Conservation (phyloP, 2,888 invertebrate species). For the Proisotoma minuta region DNA sequence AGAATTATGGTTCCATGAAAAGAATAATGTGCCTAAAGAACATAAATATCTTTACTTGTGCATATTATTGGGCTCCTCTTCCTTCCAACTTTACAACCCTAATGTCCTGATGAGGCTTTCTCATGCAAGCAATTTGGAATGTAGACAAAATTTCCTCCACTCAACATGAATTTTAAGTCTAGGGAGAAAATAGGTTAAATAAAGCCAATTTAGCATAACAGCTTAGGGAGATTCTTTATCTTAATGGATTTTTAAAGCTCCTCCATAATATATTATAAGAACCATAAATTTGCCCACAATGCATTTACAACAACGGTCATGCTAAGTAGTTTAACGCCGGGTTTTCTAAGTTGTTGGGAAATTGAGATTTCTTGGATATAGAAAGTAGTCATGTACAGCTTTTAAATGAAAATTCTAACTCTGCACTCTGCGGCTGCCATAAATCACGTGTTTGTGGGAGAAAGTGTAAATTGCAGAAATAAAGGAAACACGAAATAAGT, state of each 20-base stretch:
- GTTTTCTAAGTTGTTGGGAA: too few relatives aligned
- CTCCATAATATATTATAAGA: too few relatives aligned
- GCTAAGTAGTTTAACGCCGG: too few relatives aligned
- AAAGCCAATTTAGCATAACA: too few relatives aligned
- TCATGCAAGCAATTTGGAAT: conserved; percentile 9
- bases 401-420: conserved; percentile 11
- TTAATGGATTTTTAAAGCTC: too few relatives aligned
- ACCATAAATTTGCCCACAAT: too few relatives aligned
- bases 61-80: conserved; percentile 9
- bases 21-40: neutral
- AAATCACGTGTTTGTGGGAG: neutral
- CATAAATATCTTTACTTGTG: neutral
- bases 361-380: neutral
- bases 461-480: conserved; percentile 1
- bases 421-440: conserved; percentile 11
- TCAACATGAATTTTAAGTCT: too few relatives aligned
- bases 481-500: neutral
- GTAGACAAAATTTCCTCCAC: too few relatives aligned
- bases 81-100: conserved; percentile 12
- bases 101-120: conserved; percentile 5
- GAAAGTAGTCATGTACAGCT: neutral
- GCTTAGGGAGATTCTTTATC: too few relatives aligned
- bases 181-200: too few relatives aligned
- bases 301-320: too few relatives aligned
- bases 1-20: neutral